Base-by-base conservation (phyloP, 2,113 vertebrate genomes). In the Orthonyx spaldingii region DNA sequence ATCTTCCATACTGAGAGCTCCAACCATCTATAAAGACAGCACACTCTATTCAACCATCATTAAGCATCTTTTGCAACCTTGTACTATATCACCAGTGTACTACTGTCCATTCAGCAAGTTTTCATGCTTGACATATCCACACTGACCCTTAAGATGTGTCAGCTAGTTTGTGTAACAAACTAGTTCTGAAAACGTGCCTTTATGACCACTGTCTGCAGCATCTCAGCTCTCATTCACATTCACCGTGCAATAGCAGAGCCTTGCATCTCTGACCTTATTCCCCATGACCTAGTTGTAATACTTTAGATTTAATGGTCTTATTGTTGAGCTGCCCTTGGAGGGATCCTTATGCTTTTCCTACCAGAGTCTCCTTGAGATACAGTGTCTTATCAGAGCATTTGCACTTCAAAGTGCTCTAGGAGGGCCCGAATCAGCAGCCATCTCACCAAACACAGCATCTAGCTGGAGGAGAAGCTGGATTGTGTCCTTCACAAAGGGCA, bases 111-210 rank as follows among this genome's bases (percentile, higher is more conserved):
- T 95, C 96, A 96, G 93, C 93, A 94, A 78, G 17, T 82, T 91
- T 89, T 94, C 89, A 89, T 71, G 80, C 80, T 84, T 95, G 94
- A 95, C 94, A 89, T 78, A 92, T 18, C 60, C 64, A 59, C 42
- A 16, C 39, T 94, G 95, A 93, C 80, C 87, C 85, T 41, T 52
- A 47, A 94, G 86, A 92, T 71, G 80, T 87, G 89, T 89, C 89
- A 91, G 80, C 80, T 75, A 87, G 94, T 94, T 94, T 82, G 77
- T 92, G 72, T 60, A 92, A 92, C 93, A 95, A 93, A 96, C 94
- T 60, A 84, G 80, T 89, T 89, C 76, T 84, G 95, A 92, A 89
- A 89, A 82, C 5, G 3, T 64, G 56, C 46, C 63, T 94, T 95
- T 91, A 91, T 87, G 72, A 18, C 80, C 53, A 52, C 69, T 81